These are phyloP conservation scores for Troides aeacus DNA, from an alignment of 2,888 invertebrate species.

Conservation along the genomic window DNA sequence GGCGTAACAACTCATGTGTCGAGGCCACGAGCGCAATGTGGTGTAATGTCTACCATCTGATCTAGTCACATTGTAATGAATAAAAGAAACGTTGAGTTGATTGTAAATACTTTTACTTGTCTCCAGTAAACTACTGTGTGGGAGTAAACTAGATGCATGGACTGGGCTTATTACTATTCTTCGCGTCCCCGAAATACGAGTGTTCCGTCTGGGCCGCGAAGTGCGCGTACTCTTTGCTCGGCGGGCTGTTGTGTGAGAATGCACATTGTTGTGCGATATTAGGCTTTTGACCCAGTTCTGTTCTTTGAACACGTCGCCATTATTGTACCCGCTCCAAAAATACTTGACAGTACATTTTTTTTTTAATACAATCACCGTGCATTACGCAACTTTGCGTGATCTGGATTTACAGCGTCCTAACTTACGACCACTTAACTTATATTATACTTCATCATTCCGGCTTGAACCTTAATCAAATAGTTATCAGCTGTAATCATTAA, in stretches of 20 bases:
- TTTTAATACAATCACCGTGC: slow-evolving; percentile 8
- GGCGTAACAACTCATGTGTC: too few relatives aligned
- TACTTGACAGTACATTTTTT: slow-evolving; percentile 20
- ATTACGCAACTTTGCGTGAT: too few relatives aligned
- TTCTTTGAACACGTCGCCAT: slow-evolving; percentile 29
- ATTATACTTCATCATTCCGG: too few relatives aligned
- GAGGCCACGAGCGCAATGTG: too few relatives aligned
- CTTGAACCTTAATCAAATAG: too few relatives aligned
- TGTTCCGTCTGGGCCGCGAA: slow-evolving; percentile 8
- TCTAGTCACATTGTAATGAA: too few relatives aligned
- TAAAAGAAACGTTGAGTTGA: too few relatives aligned
- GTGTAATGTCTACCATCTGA: too few relatives aligned
- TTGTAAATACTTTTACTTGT: neutral
- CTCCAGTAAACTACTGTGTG: neutral
- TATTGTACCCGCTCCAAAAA: slow-evolving; percentile 29
- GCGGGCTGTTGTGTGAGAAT: slow-evolving; percentile 28
- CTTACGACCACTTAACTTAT: too few relatives aligned
- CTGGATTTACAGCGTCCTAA: too few relatives aligned
- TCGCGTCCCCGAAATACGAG: neutral
- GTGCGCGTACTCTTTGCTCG: slow-evolving; percentile 10
- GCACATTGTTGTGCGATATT: slow-evolving; percentile 32
- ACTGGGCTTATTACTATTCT: too few relatives aligned
- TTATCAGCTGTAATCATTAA: too few relatives aligned
- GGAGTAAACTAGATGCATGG: neutral
- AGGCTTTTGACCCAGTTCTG: slow-evolving; percentile 34